Base-by-base conservation (phyloP, 2,797 vertebrate genomes). In the Ptychadena robeensis region DNA sequence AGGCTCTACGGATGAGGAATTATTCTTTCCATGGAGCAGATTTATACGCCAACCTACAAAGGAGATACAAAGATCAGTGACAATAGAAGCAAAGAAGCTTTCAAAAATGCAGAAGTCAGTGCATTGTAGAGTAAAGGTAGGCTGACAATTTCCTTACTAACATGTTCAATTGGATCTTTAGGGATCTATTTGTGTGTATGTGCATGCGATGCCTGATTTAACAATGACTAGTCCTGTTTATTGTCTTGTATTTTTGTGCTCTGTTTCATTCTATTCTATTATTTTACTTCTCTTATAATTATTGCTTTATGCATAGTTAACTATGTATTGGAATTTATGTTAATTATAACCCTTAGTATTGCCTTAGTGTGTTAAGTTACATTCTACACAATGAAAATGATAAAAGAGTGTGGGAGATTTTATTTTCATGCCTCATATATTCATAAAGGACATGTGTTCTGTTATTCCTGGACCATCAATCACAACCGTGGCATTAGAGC, bases 121-220 rank as follows among this genome's bases (percentile, higher is more conserved):
- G 72, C 57, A 82, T 82, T 61, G 0, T 67, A 38, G 87, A 87
- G 85, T 71, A 83, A 90, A 90, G 79, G 83, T 85, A 85, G 79
- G 77, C 35, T 69, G 57, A 9, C 53, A 28, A 40, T 83, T 67
- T 73, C 53, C 67, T 80, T 63, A 25, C 7, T 75, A 75, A 65
- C 5, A 40, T 37, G 31, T 40, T 27, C 15, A 27, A 3, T 66
- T 37, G 12, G 4, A 6, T 32, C n/a, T 57, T 34, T 2, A 22
- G 37, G 34, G 27, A 3, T 72, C 25, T 10, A 38, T 22, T 69
- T 69, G 57, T 40, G 25, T 48, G 14, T 71, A 80, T 72, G 15
- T 30, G 11, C 9, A 61, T 63, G 14, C 25, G 25, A 22, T 77
- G 28, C 11, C 66, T 73, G 64, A 57, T 25, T 61, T 59, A 69